phyloP scores from a whole-genome alignment of 2,113 vertebrate species.

The Forbesichthys agassizii region DNA sequence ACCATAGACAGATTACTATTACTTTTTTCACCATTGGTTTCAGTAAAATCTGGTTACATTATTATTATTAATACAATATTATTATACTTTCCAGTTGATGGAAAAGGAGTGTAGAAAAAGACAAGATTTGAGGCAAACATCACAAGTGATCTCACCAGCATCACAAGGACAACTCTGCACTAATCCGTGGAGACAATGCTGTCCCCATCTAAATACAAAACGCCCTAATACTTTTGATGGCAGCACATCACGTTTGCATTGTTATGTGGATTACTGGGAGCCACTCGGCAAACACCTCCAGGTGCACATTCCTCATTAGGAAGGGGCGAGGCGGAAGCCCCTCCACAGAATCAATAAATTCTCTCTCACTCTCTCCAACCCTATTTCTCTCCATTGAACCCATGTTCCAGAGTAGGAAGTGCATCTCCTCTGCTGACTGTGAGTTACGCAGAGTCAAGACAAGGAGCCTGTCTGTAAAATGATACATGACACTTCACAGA shows the following conservation, averaged over 20 bases:
- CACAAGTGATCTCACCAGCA: constrained; percentile 24
- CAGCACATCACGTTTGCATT: constrained; percentile 67
- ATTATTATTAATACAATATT: too few species aligned
- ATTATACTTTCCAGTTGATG: too few species aligned
- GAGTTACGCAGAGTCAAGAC: neutral
- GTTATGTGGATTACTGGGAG: constrained; percentile 68
- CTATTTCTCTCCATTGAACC: constrained; percentile 23
- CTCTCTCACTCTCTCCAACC: constrained; percentile 11
- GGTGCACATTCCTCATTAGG: constrained; percentile 74
- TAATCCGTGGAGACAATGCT: constrained; percentile 36
- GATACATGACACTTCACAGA: constrained; percentile 14
- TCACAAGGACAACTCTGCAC: neutral
- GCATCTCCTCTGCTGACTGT: neutral
- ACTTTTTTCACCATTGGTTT: neutral
- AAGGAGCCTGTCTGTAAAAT: constrained; percentile 3
- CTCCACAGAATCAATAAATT: constrained; percentile 62
- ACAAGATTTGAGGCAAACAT: constrained; percentile 10
- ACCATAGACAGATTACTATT: neutral
- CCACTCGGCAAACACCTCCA: constrained; percentile 73
- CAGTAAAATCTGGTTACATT: too few species aligned
- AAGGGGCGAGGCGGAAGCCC: constrained; percentile 51
- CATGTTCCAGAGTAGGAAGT: constrained; percentile 21
- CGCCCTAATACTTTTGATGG: constrained; percentile 48
- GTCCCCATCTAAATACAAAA: constrained; percentile 31
- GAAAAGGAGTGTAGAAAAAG: constrained; percentile 1